Evolutionary conservation across 2,888 invertebrate species (phyloP), one percentile per base, ranked within the genome.

Genomic region (Melieria picta): DNA sequence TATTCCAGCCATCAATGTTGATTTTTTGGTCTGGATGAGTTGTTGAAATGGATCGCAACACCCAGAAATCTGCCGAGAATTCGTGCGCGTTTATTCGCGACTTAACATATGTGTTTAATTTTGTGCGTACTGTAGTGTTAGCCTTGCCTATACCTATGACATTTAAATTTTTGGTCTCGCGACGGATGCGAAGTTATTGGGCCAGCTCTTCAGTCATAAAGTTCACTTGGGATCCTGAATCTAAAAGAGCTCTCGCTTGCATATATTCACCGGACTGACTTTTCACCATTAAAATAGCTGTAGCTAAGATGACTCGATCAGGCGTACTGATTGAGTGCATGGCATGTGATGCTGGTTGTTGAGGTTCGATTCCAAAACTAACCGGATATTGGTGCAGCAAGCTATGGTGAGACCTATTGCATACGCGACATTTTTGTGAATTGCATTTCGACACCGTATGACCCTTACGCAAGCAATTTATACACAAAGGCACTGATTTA

Each of bases 21-120:
- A 76, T 4, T 4, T 68, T 72, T 7, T 64, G 61, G 55, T 68
- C 70, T n/a, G 77, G 77, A 11, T 77, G 77, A 55, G 76, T 64
- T 11, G 72, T 73, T 3, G 75, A 76, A 4, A 77, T 79, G 7
- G 68, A 75, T 3, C 75, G 71, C 16, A 74, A 30, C 30, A 30
- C 30, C 30, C 30, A 30, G 30, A 30, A 30, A 30, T 30, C 30
- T 30, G 30, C 30, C 30, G 30, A 30, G 30, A 30, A 30, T 30
- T 30, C 30, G 30, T 30, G 30, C 30, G 30, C 30, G 30, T 30
- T 30, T 5, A 57, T 42, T 30, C 16, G 57, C n/a, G 57, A 57
- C 10, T 57, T 57, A 7, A 57, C 5, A 13, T 3, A 5, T 57
- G 57, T 42, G 42, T 13, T 57, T 10, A 57, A 9, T 13, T 57